Conservation (phyloP, 2,113 vertebrate species). For the Condylura cristata region DNA sequence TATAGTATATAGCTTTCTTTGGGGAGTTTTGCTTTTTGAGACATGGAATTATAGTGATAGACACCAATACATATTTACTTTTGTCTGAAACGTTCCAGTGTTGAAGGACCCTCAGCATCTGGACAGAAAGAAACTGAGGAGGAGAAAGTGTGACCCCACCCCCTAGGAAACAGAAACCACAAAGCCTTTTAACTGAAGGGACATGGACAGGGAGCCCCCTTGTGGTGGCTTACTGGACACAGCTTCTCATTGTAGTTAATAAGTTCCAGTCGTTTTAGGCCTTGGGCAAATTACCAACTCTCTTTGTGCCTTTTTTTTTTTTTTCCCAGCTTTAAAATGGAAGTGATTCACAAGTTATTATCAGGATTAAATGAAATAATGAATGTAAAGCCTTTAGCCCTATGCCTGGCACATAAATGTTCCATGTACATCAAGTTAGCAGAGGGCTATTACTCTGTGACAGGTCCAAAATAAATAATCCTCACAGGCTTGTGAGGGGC, state of each 20-base stretch:
- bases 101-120: background rate
- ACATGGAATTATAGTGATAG: background rate
- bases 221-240: background rate
- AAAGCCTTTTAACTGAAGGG: background rate
- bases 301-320: background rate
- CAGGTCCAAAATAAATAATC: background rate
- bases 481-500: background rate
- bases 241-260: background rate
- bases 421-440: background rate
- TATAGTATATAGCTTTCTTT: background rate
- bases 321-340: background rate
- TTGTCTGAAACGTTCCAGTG: background rate
- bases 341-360: background rate
- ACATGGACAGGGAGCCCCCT: slow-evolving; percentile 16
- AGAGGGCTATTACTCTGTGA: background rate
- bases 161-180: background rate
- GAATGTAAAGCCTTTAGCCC: background rate
- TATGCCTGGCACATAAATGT: background rate
- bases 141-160: background rate
- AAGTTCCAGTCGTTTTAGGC: background rate
- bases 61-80: background rate
- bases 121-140: background rate
- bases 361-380: slow-evolving; percentile 5
- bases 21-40: background rate
- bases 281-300: background rate